phyloP scores from a whole-genome alignment of 1,140 invertebrate species.

The Calephelis virginiensis region DNA sequence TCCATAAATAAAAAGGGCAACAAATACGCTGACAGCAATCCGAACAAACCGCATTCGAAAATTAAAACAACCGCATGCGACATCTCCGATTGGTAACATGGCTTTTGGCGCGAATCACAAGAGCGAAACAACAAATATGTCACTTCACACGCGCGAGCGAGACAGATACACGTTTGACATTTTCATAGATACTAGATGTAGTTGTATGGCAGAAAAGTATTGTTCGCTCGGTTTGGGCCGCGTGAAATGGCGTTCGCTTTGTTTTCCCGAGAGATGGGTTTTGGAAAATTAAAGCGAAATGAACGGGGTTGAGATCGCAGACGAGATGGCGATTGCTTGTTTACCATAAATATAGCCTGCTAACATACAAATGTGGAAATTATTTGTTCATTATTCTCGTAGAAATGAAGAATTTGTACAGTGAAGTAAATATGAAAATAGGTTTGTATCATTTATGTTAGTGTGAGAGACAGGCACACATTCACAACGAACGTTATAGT shows the following conservation, averaged over 20 bases:
- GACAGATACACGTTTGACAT: constrained; percentile 56
- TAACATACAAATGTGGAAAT: constrained; percentile 35
- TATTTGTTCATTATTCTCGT: constrained; percentile 18
- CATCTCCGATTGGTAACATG: constrained; percentile 50
- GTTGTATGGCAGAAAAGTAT: constrained; percentile 65
- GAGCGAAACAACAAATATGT: background rate
- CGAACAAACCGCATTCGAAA: constrained; percentile 70
- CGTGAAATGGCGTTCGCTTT: constrained; percentile 71
- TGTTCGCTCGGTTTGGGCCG: constrained; percentile 73
- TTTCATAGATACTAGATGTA: constrained; percentile 58
- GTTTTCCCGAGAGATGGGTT: constrained; percentile 67
- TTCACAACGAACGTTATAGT: no score
- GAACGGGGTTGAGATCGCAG: constrained; percentile 60
- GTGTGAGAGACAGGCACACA: background rate
- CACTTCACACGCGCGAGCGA: constrained; percentile 40
- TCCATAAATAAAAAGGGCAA: constrained; percentile 48
- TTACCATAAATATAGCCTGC: constrained; percentile 57
- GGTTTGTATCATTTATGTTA: constrained; percentile 9
- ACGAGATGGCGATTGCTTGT: constrained; percentile 69
- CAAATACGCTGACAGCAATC: constrained; percentile 60
- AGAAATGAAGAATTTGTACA: constrained; percentile 13
- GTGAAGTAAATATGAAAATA: background rate
- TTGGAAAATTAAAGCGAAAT: constrained; percentile 73
- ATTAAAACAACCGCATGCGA: constrained; percentile 68
- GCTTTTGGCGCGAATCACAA: constrained; percentile 55